phyloP scores from a whole-genome alignment of 2,888 invertebrate species.

The Melipona bicolor region DNA sequence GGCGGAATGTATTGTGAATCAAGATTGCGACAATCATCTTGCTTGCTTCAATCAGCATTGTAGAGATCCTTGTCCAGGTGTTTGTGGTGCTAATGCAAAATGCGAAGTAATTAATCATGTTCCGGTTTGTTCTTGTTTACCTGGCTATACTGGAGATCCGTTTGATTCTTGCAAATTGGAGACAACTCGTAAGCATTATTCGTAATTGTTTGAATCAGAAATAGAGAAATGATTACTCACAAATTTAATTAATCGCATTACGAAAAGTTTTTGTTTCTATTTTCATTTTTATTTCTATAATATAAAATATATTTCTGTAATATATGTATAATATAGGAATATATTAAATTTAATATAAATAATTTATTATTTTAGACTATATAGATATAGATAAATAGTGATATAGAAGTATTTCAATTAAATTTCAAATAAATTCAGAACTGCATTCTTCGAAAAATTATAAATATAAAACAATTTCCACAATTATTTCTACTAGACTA shows the following conservation, averaged over 20 bases:
- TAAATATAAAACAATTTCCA: neutral
- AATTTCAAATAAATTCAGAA: neutral
- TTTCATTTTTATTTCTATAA: no score
- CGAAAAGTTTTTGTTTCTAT: neutral
- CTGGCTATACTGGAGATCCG: conserved; percentile 93
- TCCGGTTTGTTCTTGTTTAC: conserved; percentile 92
- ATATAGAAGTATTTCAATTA: no score
- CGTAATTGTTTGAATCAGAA: neutral
- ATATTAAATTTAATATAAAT: no score
- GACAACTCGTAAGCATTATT: conserved; percentile 64
- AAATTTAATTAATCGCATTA: neutral
- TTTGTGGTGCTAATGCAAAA: conserved; percentile 93
- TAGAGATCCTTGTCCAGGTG: conserved; percentile 93
- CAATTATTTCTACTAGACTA: no score
- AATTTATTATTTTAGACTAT: no score
- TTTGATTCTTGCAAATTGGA: conserved; percentile 89
- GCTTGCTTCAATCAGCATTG: conserved; percentile 94
- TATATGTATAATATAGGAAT: no score
- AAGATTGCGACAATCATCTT: conserved; percentile 91
- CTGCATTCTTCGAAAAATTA: neutral
- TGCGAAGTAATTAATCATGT: conserved; percentile 93
- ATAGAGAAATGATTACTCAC: no score
- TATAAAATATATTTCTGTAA: no score
- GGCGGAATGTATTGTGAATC: conserved; percentile 93
- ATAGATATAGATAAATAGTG: no score